Conservation (phyloP, 2,797 vertebrate species). For the Catamblyrhynchus diadema region DNA sequence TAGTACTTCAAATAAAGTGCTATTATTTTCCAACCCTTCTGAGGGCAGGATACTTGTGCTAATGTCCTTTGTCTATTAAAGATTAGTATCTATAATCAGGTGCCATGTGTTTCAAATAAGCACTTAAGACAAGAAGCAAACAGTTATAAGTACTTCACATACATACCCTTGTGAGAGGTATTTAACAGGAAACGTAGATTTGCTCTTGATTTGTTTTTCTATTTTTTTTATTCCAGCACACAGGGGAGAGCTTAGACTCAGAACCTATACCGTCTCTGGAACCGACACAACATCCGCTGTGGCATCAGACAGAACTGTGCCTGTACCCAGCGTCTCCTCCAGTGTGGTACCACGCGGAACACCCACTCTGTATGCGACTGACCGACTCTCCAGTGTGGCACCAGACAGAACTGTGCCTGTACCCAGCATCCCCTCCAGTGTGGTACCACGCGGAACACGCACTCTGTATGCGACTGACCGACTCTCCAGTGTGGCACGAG, state of each 20-base stretch:
- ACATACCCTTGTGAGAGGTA: not conserved
- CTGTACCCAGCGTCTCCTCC: too few relatives aligned
- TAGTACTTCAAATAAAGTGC: not conserved
- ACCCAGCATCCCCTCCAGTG: too few relatives aligned
- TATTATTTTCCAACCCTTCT: not conserved
- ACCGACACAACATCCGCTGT: not conserved
- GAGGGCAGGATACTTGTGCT: not conserved
- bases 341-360: too few relatives aligned
- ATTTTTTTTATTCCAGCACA: constrained; percentile 13
- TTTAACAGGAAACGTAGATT: not conserved
- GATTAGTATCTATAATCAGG: not conserved
- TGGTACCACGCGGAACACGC: too few relatives aligned
- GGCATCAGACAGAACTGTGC: too few relatives aligned
- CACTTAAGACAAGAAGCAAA: not conserved
- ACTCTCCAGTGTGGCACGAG: too few relatives aligned
- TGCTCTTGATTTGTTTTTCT: not conserved
- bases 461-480: too few relatives aligned
- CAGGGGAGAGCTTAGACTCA: constrained; percentile 41
- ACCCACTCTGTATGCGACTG: too few relatives aligned
- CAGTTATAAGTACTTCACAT: not conserved
- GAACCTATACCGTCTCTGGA: not conserved
- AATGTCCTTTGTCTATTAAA: not conserved
- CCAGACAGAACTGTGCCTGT: too few relatives aligned
- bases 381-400: too few relatives aligned
- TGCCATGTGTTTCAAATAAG: not conserved